These are phyloP conservation scores for Zoanthus solanderi DNA, from an alignment of 92 coral and sea anemone genomes.

Conservation along the genomic window DNA sequence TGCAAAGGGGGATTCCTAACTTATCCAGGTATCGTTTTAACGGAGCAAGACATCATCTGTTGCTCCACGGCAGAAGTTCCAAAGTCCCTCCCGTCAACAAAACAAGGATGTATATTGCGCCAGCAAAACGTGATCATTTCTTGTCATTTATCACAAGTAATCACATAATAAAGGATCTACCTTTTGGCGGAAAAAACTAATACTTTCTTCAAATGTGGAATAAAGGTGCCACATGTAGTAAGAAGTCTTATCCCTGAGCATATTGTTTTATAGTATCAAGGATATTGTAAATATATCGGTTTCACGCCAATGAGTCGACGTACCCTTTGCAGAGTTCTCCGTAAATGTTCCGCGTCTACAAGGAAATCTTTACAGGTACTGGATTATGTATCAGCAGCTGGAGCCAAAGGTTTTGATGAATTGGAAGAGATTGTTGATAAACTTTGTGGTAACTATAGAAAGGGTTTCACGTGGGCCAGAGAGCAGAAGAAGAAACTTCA, in stretches of 20 bases:
- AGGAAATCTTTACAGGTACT: conserved; percentile 64
- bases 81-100: conserved; percentile 39
- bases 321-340: conserved; percentile 55
- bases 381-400: conserved; percentile 57
- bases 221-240: conserved; percentile 68
- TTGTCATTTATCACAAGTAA: conserved; percentile 64
- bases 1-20: conserved; percentile 61
- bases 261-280: conserved; percentile 60
- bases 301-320: conserved; percentile 68
- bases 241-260: conserved; percentile 71
- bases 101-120: conserved; percentile 61
- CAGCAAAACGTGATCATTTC: conserved; percentile 65
- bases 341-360: conserved; percentile 61
- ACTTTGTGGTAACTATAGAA: conserved; percentile 60
- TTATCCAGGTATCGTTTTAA: conserved; percentile 65
- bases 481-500: conserved; percentile 52
- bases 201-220: conserved; percentile 52
- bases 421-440: conserved; percentile 60
- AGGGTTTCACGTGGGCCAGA: conserved; percentile 67
- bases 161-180: conserved; percentile 67
- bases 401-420: conserved; percentile 68
- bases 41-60: conserved; percentile 62
- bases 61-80: conserved; percentile 72
- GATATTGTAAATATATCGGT: conserved; percentile 55
- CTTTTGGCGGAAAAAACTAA: conserved; percentile 69